Evolutionary conservation across 2,797 vertebrate genomes (phyloP).

Genomic region (Lacerta bilineata): DNA sequence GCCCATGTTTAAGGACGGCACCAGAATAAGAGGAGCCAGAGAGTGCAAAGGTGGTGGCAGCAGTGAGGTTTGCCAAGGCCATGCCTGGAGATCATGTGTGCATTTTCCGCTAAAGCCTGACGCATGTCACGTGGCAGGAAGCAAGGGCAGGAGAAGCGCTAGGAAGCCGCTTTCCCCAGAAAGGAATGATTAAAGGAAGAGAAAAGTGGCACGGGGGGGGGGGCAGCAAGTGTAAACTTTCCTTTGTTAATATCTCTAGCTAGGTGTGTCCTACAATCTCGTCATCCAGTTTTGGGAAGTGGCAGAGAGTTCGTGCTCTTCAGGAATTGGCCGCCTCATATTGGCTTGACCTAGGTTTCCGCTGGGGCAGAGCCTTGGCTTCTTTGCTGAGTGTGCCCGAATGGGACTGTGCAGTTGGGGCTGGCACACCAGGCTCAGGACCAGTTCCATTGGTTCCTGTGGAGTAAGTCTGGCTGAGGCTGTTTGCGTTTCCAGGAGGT

Average conservation of each 20-base stretch:
- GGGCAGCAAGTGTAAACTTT: slow-evolving; percentile 87
- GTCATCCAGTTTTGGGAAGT: slow-evolving; percentile 52
- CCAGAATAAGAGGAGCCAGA: slow-evolving; percentile 10
- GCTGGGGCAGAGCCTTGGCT: slow-evolving; percentile 87
- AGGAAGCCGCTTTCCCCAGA: slow-evolving; percentile 46
- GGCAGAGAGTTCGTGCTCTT: slow-evolving; percentile 49
- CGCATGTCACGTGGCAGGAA: not conserved
- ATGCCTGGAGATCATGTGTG: not conserved
- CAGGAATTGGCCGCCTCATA: slow-evolving; percentile 71
- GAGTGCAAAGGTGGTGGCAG: not conserved
- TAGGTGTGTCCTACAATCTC: slow-evolving; percentile 73
- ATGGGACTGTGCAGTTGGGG: slow-evolving; percentile 74
- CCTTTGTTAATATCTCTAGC: slow-evolving; percentile 78
- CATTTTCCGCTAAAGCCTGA: not conserved
- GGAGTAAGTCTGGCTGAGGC: slow-evolving; percentile 58
- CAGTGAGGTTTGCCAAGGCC: slow-evolving; percentile 17
- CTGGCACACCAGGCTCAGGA: slow-evolving; percentile 55
- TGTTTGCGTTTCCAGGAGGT: slow-evolving; percentile 53
- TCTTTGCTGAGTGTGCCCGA: slow-evolving; percentile 50
- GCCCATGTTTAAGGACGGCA: not conserved
- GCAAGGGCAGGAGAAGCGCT: slow-evolving; percentile 34
- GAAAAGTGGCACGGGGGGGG: slow-evolving; percentile 79
- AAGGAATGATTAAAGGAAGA: slow-evolving; percentile 53
- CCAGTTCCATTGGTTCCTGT: slow-evolving; percentile 71
- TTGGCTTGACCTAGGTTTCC: slow-evolving; percentile 86